phyloP scores from a whole-genome alignment of 1,140 invertebrate genomes.

The Drosophila pruinosa region DNA sequence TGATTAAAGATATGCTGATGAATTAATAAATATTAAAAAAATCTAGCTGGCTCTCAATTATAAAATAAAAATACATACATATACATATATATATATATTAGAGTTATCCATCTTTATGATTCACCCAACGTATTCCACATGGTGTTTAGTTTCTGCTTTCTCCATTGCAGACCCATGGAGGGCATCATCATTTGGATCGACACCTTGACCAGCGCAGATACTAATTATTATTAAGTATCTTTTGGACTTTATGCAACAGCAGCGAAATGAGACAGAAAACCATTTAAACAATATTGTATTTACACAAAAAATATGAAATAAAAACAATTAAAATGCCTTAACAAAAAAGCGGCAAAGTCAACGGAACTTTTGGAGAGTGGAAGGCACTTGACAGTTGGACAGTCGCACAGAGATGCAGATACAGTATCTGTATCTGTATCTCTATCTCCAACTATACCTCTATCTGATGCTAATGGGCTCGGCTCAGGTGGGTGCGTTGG shows the following conservation, averaged over 20 bases:
- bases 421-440: conserved; percentile 8
- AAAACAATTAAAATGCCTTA: conserved; percentile 63
- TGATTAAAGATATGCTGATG: not conserved
- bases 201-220: conserved; percentile 64
- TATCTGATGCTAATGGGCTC: conserved; percentile 45
- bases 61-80: too few species aligned
- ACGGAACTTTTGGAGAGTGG: conserved; percentile 34
- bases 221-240: conserved; percentile 77
- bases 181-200: conserved; percentile 45
- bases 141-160: conserved; percentile 57
- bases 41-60: too few species aligned
- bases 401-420: conserved; percentile 10
- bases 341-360: conserved; percentile 40
- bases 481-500: conserved; percentile 58
- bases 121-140: conserved; percentile 16
- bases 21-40: not conserved
- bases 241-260: conserved; percentile 69
- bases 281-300: conserved; percentile 77
- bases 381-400: conserved; percentile 58
- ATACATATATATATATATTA: too few species aligned
- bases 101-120: conserved; percentile 16
- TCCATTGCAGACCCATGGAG: conserved; percentile 41
- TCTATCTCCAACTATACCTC: conserved; percentile 33
- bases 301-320: conserved; percentile 72
- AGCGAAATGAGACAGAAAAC: conserved; percentile 21